Conservation (phyloP, 2,113 vertebrate genomes). For the Menura novaehollandiae region DNA sequence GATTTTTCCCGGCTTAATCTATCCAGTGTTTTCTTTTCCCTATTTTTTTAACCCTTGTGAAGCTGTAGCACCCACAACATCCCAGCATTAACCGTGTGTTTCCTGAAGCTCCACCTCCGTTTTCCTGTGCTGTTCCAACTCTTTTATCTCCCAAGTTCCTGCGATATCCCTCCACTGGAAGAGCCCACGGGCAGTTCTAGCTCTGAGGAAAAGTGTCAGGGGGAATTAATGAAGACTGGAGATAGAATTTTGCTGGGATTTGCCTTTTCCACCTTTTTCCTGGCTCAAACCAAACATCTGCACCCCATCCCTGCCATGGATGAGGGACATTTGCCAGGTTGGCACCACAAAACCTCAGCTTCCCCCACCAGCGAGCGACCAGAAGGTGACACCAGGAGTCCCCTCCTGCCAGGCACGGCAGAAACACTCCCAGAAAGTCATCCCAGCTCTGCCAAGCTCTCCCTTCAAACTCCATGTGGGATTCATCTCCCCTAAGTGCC, state of each 20-base stretch:
- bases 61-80: neutral
- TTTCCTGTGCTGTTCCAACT: neutral
- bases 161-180: neutral
- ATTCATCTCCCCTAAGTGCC: conserved; percentile 14
- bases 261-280: neutral
- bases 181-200: neutral
- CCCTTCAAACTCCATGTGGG: neutral
- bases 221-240: neutral
- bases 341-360: neutral
- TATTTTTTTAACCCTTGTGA: neutral
- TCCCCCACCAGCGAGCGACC: rapidly evolving
- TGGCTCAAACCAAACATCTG: neutral
- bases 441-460: neutral
- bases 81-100: rapidly evolving
- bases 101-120: neutral
- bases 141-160: neutral
- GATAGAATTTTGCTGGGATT: neutral
- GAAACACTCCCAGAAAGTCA: neutral
- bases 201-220: neutral
- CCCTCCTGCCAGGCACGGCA: neutral
- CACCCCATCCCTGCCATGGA: rapidly evolving
- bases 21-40: neutral
- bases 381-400: neutral
- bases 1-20: neutral
- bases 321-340: neutral